Conservation (phyloP, 2,113 vertebrate genomes). For the Actenoides lindsayi region DNA sequence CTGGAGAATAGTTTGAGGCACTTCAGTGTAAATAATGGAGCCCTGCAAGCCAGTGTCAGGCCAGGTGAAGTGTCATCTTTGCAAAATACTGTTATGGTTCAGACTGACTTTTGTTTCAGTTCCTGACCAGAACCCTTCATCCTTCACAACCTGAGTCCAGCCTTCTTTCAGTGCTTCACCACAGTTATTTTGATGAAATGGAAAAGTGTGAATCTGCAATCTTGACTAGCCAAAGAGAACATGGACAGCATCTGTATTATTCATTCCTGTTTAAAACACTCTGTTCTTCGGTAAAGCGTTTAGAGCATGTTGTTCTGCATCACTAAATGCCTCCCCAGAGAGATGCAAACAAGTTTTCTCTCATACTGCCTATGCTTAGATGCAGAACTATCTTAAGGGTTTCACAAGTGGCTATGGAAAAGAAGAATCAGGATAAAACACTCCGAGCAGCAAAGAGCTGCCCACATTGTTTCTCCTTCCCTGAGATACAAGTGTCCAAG, state of each 20-base stretch:
- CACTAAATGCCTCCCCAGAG: background rate
- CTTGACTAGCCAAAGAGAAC: background rate
- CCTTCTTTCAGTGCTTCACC: background rate
- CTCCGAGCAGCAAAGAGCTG: background rate
- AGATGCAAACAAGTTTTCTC: background rate
- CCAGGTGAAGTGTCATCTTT: background rate
- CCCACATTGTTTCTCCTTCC: background rate
- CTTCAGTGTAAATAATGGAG: background rate
- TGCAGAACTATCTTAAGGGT: background rate
- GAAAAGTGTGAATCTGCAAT: background rate
- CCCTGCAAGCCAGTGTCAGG: background rate
- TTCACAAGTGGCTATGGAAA: background rate
- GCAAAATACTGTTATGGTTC: background rate
- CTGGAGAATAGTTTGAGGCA: constrained; percentile 2
- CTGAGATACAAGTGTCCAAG: background rate
- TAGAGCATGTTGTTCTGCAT: background rate
- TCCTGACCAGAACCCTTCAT: background rate
- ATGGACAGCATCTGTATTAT: background rate
- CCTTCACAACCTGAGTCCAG: background rate
- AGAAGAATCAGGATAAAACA: background rate
- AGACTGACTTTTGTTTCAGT: background rate
- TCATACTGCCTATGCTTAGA: background rate
- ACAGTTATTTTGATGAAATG: background rate
- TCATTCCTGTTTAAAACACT: background rate
- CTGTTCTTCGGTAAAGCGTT: background rate